Evolutionary conservation across 2,888 invertebrate species (phyloP).

Genomic region (Campoplex nolae): DNA sequence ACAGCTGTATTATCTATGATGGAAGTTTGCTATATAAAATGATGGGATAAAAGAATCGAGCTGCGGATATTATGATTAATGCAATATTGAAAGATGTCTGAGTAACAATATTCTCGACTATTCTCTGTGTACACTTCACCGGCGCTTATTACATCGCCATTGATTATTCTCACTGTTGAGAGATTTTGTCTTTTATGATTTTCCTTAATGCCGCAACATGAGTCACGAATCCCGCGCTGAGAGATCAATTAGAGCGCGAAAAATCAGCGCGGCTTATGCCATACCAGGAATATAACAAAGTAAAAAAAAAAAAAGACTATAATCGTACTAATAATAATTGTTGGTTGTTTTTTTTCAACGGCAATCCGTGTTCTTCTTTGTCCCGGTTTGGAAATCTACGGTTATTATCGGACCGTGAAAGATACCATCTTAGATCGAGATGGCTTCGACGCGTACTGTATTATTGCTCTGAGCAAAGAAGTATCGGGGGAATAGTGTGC

Average conservation of each 20-base stretch:
- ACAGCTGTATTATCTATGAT: conserved; percentile 32
- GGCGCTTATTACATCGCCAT: conserved; percentile 46
- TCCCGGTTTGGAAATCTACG: conserved; percentile 1
- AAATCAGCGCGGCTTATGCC: conserved; percentile 30
- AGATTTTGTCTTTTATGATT: conserved; percentile 21
- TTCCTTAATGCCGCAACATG: conserved; percentile 26
- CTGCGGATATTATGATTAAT: not conserved
- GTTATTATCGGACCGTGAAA: conserved; percentile 42
- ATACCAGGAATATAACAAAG: not conserved
- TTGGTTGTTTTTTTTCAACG: conserved; percentile 21
- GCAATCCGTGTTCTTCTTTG: not conserved
- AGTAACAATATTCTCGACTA: not conserved
- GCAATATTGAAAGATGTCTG: conserved; percentile 16
- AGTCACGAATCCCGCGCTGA: not conserved
- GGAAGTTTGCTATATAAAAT: conserved; percentile 15
- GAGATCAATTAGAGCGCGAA: conserved; percentile 25
- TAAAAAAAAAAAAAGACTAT: not conserved
- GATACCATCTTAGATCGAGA: conserved; percentile 12
- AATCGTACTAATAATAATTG: conserved; percentile 18
- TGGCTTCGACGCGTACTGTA: conserved; percentile 6
- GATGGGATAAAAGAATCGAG: conserved; percentile 36
- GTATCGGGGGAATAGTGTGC: conserved; percentile 23
- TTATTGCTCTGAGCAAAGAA: conserved; percentile 18
- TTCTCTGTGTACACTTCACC: conserved; percentile 1
- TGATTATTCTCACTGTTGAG: conserved; percentile 29